Percentiles rank a stretch among this genome's conserved stretches.
Conservation (phyloP, 2,797 vertebrate genomes). For the Sebastes variabilis region DNA sequence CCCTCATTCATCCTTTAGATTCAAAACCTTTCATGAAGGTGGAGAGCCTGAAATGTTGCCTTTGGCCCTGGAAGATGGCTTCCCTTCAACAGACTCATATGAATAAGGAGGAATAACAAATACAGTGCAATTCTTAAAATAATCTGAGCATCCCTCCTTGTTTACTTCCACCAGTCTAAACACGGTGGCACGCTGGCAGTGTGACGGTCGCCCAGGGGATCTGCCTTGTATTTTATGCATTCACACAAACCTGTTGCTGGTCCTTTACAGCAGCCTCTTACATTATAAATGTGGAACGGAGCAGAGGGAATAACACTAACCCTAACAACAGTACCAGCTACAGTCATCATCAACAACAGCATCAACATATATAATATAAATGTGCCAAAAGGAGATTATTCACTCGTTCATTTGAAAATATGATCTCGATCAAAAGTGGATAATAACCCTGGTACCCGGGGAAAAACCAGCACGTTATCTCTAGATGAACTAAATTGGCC, state of each 20-base stretch:
- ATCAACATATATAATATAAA: not conserved
- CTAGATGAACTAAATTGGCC: not conserved
- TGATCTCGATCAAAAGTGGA: not conserved
- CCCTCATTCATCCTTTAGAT: not conserved
- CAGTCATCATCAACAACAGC: slow-evolving; percentile 14
- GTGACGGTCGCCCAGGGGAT: slow-evolving; percentile 50
- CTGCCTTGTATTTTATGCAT: slow-evolving; percentile 54
- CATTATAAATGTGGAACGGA: slow-evolving; percentile 39
- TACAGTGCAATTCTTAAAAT: slow-evolving; percentile 22
- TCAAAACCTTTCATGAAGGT: not conserved
- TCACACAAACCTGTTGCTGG: slow-evolving; percentile 52
- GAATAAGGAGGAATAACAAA: slow-evolving; percentile 20
- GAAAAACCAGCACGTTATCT: not conserved
- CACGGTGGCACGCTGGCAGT: slow-evolving; percentile 11
- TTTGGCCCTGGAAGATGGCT: not conserved
- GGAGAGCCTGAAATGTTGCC: not conserved
- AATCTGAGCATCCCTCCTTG: slow-evolving; percentile 28
- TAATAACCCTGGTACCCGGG: not conserved
- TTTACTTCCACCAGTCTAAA: slow-evolving; percentile 43
- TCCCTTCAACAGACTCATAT: not conserved
- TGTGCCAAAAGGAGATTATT: not conserved
- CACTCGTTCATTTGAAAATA: not conserved
- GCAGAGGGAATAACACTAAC: slow-evolving; percentile 45
- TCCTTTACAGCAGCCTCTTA: slow-evolving; percentile 27
- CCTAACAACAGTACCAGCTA: not conserved